These are phyloP conservation scores for Gadopsis marmoratus DNA, from an alignment of 2,797 vertebrate species.

Conservation along the genomic window DNA sequence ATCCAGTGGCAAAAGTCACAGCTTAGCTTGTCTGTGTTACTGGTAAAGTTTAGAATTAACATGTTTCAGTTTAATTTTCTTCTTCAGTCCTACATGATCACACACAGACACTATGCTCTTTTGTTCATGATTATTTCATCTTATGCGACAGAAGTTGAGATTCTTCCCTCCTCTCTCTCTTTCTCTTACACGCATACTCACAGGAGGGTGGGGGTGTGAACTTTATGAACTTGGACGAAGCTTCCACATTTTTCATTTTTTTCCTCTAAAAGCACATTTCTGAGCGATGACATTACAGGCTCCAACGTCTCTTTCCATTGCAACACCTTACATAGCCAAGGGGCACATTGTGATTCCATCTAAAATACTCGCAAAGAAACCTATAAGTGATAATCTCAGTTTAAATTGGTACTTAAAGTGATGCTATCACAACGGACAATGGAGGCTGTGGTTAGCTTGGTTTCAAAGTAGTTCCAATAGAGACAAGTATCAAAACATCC, in stretches of 20 bases:
- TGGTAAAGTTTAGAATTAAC: constrained; percentile 4
- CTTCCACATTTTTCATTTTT: constrained; percentile 10
- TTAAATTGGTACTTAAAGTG: constrained; percentile 32
- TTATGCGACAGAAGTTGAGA: constrained; percentile 15
- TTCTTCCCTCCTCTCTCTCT: constrained; percentile 3
- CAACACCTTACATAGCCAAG: constrained; percentile 31
- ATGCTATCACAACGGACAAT: constrained; percentile 18
- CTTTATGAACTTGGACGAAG: constrained; percentile 34
- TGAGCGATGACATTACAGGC: constrained; percentile 40
- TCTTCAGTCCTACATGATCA: not conserved
- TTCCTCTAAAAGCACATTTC: constrained; percentile 45
- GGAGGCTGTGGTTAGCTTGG: constrained; percentile 15
- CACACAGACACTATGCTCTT: not conserved
- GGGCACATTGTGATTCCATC: constrained; percentile 11
- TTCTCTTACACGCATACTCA: constrained; percentile 9
- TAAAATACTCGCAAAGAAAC: constrained; percentile 12
- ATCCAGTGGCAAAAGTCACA: not conserved
- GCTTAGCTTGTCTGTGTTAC: not conserved
- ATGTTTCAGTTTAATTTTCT: constrained; percentile 14
- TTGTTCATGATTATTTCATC: constrained; percentile 13
- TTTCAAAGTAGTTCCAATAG: not conserved
- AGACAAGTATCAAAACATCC: constrained; percentile 3
- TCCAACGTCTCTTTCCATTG: constrained; percentile 42
- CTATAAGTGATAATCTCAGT: constrained; percentile 3
- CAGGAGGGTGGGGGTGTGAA: constrained; percentile 44